Evolutionary conservation across 1,140 invertebrate genomes (phyloP), one percentile per base, ranked within the genome.

Genomic region (Drosophila parvula): DNA sequence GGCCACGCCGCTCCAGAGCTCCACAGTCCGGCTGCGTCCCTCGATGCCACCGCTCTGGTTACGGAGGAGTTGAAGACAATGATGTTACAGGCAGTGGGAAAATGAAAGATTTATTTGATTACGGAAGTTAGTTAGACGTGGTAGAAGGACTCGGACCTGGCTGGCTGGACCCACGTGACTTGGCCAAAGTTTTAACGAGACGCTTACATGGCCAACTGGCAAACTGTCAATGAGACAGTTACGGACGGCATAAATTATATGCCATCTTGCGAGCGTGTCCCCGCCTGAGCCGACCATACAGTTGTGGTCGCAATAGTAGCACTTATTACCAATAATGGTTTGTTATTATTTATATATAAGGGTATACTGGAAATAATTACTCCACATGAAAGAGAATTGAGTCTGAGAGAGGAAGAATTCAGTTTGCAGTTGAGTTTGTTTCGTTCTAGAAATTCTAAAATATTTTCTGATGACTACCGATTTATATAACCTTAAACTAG

Each of bases 1-100:
- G 10, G 89, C 89, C 40, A 85, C 83, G 11, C 83, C 88, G 47
- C 86, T 91, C 89, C 89, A 90, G 18, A 88, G 55, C 44, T 91
- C 89, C 47, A 91, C 78, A 10, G 79, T 88, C 62, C 76, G 78
- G 38, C 81, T 91, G 34, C 89, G 83, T 16, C 81, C 77, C 40
- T 75, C 65, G 63, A 90, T 90, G 48, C 79, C 83, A 8, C 58
- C 78, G 48, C 86, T 88, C 89, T 91, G 48, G 18, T 48, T 41
- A 34, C 12, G 28, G 9, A 22, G n/a, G 34, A 34, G 11, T 9
- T 18, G 9, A 43, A 60, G 45, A 69, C 65, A 69, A 69, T 69
- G 62, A 53, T 41, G 60, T 67, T 61, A 43, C 38, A 61, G 61
- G 32, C 41, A 59, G 36, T 36, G 34, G 47, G 27, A 62, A 40